These are phyloP conservation scores for Perca flavescens DNA, from an alignment of 2,113 vertebrate genomes.

Conservation along the genomic window DNA sequence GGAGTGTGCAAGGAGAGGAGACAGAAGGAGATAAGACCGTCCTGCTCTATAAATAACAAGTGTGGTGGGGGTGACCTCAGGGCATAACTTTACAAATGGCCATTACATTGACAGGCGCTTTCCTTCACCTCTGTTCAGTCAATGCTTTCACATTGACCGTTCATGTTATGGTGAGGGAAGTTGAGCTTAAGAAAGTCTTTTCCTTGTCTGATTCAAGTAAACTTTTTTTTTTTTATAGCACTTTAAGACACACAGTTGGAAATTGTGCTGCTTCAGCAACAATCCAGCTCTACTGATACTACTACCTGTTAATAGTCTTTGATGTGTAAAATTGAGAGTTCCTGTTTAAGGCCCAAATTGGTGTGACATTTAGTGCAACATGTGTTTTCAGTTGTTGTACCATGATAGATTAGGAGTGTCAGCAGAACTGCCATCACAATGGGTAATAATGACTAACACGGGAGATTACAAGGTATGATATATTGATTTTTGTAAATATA, in stretches of 20 bases:
- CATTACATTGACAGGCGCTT: constrained; percentile 26
- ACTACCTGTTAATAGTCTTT: background rate
- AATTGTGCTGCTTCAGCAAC: constrained; percentile 2
- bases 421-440: no score
- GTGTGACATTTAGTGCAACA: background rate
- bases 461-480: background rate
- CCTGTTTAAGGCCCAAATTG: background rate
- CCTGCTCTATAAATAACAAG: constrained; percentile 73
- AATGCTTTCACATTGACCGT: constrained; percentile 9
- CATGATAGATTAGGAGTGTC: background rate
- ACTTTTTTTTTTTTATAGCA: background rate
- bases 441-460: background rate
- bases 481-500: background rate
- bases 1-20: constrained; percentile 56
- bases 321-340: background rate
- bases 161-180: constrained; percentile 20
- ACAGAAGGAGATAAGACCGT: constrained; percentile 46
- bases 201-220: background rate
- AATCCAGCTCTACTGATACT: background rate
- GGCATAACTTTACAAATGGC: constrained; percentile 56
- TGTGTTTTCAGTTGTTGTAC: background rate
- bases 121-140: constrained; percentile 1
- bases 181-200: background rate
- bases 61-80: constrained; percentile 11
- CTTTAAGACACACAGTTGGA: background rate